phyloP scores from a whole-genome alignment of 1,140 invertebrate species.

The Bombus terrestris region DNA sequence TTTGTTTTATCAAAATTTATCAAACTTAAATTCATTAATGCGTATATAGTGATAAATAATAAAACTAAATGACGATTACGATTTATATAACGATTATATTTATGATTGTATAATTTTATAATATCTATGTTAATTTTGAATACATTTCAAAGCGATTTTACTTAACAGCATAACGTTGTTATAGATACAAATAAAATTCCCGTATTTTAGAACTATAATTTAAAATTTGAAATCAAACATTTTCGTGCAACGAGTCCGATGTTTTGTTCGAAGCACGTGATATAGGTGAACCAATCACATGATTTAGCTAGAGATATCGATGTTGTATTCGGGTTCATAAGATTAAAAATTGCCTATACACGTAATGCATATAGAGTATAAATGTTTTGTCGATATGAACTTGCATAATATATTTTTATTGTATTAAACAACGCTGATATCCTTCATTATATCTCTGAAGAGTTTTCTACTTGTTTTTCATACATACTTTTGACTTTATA shows the following conservation, averaged over 20 bases:
- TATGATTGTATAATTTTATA: not conserved
- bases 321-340: not conserved
- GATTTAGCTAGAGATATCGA: conserved; percentile 6
- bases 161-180: too few relatives aligned
- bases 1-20: not conserved
- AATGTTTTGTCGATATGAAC: conserved; percentile 1
- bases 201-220: not conserved
- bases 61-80: not conserved
- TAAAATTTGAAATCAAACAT: conserved; percentile 1
- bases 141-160: not conserved
- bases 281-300: not conserved
- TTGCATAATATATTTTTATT: conserved; percentile 2
- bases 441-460: not conserved
- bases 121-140: not conserved
- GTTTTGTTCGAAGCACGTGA: conserved; percentile 12
- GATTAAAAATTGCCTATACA: conserved; percentile 18
- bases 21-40: not conserved
- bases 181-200: not conserved
- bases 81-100: not conserved
- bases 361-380: not conserved
- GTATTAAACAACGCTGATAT: not conserved
- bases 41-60: not conserved
- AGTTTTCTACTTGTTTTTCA: not conserved
- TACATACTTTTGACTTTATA: not conserved
- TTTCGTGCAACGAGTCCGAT: not conserved